A percentile compares a stretch with the other conserved stretches of the same genome.
Conservation (phyloP, 2,113 vertebrate genomes). For the Mustelus asterias region DNA sequence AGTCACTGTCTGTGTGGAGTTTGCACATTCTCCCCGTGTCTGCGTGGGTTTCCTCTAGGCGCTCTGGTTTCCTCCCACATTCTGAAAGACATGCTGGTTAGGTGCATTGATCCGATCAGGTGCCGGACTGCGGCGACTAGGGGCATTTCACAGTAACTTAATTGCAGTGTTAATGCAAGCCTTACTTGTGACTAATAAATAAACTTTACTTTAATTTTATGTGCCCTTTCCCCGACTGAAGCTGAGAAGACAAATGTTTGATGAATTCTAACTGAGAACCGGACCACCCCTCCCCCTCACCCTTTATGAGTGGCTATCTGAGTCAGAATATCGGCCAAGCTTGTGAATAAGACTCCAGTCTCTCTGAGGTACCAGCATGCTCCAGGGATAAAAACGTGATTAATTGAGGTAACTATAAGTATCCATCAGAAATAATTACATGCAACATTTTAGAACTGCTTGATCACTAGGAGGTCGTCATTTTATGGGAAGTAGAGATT, state of each 20-base stretch:
- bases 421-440: constrained; percentile 30
- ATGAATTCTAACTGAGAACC: not conserved
- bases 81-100: too few species aligned
- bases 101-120: too few species aligned
- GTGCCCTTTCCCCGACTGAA: not conserved
- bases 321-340: not conserved
- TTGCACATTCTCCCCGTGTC: too few species aligned
- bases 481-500: constrained; percentile 33
- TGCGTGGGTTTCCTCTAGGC: too few species aligned
- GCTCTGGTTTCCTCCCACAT: too few species aligned
- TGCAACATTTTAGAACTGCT: not conserved
- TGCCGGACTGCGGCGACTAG: too few species aligned
- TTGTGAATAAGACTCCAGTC: not conserved
- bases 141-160: too few species aligned
- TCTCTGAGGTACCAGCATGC: not conserved
- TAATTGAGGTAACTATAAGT: constrained; percentile 19
- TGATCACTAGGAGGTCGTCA: constrained; percentile 28
- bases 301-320: not conserved
- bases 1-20: too few species aligned
- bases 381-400: constrained; percentile 15
- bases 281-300: too few species aligned
- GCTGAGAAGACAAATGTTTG: not conserved
- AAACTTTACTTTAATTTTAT: not conserved
- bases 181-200: too few species aligned
- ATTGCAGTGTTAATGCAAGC: too few species aligned